Evolutionary conservation across 2,888 invertebrate genomes (phyloP), one percentile per base, ranked within the genome.

Genomic region (Lobophora halterata): DNA sequence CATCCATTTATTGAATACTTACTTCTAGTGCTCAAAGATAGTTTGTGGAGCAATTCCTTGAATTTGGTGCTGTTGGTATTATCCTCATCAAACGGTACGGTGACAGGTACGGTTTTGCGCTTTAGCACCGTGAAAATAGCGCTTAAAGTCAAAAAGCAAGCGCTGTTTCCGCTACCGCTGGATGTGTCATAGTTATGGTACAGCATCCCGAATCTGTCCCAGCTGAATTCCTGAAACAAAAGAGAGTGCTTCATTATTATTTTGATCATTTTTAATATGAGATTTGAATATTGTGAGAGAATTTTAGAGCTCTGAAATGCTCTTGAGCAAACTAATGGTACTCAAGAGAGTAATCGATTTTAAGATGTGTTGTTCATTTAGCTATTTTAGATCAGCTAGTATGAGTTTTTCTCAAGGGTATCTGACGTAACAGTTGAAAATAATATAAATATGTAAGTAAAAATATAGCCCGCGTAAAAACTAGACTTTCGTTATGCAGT

Each of bases 121-220:
- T 75, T 72, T 9, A 88, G 63, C 0, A 82, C 85, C 0, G 79
- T 72, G 58, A 90, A 93, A 18, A 95, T 89, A 0, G 93, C 91
- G 38, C 91, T 91, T 55, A 95, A 79, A 2, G 92, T 92, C 65
- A 96, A 91, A 71, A 92, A 93, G 63, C 95, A 96, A 33, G 92
- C 91, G 28, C 95, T 94, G 72, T 94, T 91, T 3, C 95, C 93
- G 46, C 89, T 81, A 3, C 89, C 89, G 9, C 88, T 88, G 0
- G 86, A 75, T 6, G 88, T 79, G 13, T 89, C 90, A 61, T 91
- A 88, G 79, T 95, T 93, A 77, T 93, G 93, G 68, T 91, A 94
- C 26, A 95, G 79, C 62, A 95, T 88, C 0, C 92, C 93, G 1
- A 92, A 89, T 25, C 90, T 89, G 6, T 90, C 89, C 95, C 95